These are phyloP conservation scores for Gymnothorax reevesii DNA, from an alignment of 2,797 vertebrate genomes.

Conservation along the genomic window DNA sequence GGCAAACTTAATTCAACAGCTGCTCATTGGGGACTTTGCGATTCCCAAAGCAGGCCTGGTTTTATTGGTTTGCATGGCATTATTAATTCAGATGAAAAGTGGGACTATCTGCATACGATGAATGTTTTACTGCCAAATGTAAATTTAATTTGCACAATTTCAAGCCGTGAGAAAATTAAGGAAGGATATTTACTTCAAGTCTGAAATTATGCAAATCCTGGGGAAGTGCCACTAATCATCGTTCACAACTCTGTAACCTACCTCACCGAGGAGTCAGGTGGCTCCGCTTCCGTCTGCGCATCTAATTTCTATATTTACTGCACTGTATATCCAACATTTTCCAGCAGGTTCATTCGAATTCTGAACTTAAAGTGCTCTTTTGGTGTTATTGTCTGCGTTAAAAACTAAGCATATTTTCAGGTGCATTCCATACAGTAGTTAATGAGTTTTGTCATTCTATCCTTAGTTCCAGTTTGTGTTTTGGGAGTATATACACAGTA, in stretches of 20 bases:
- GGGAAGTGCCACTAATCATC: conserved; percentile 17
- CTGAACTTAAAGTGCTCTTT: neutral
- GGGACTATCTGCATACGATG: conserved; percentile 14
- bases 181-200: neutral
- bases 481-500: no score
- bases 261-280: conserved; percentile 3
- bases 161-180: conserved; percentile 25
- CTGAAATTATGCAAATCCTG: conserved; percentile 20
- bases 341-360: neutral
- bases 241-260: neutral
- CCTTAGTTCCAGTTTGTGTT: no score
- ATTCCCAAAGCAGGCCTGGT: neutral
- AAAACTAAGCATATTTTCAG: no score
- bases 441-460: no score
- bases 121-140: conserved; percentile 27
- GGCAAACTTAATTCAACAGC: conserved; percentile 17
- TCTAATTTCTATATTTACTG: neutral
- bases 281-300: neutral
- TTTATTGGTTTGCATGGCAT: conserved; percentile 19
- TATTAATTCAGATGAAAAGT: conserved; percentile 23
- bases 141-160: conserved; percentile 17
- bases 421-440: no score
- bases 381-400: no score
- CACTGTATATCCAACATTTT: neutral
- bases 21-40: neutral